A percentile compares a stretch with the other conserved stretches of the same genome.
Evolutionary conservation across 2,113 vertebrate species (phyloP).

Genomic region (Bothrops jararaca): DNA sequence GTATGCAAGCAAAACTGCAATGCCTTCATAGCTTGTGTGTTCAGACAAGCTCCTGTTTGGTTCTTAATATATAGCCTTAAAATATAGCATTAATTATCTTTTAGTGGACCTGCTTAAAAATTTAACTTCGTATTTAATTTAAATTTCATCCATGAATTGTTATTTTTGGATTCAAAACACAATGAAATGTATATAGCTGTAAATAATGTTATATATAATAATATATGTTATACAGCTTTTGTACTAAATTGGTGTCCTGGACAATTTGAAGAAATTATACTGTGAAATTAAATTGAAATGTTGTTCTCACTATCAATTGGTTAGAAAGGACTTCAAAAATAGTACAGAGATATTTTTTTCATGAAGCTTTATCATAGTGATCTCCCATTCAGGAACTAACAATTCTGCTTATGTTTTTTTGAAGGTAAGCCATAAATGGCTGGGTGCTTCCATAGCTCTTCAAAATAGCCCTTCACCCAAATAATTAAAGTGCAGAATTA

Average conservation of each 20-base stretch:
- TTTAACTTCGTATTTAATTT: conserved; percentile 22
- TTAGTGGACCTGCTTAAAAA: conserved; percentile 29
- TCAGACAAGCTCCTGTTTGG: conserved; percentile 19
- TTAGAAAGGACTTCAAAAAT: neutral
- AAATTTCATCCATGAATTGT: neutral
- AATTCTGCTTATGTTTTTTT: neutral
- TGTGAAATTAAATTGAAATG: conserved; percentile 5
- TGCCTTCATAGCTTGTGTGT: conserved; percentile 26
- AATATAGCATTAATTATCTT: conserved; percentile 19
- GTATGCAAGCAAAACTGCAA: conserved; percentile 48
- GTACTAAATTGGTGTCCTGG: neutral
- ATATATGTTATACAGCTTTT: neutral
- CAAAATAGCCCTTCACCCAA: neutral
- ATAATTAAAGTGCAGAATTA: neutral
- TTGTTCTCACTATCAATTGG: neutral
- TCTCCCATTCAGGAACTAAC: neutral
- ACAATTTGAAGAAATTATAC: conserved; percentile 13
- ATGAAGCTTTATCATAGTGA: neutral
- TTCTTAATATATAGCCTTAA: conserved; percentile 22
- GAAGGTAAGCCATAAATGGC: neutral
- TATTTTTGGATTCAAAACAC: conserved; percentile 14
- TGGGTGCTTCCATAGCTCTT: neutral
- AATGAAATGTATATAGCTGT: neutral
- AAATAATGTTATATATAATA: neutral
- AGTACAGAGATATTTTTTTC: neutral